Evolutionary conservation across 2,113 vertebrate genomes (phyloP), one percentile per base, ranked within the genome.

Genomic region (Calyptomena viridis): DNA sequence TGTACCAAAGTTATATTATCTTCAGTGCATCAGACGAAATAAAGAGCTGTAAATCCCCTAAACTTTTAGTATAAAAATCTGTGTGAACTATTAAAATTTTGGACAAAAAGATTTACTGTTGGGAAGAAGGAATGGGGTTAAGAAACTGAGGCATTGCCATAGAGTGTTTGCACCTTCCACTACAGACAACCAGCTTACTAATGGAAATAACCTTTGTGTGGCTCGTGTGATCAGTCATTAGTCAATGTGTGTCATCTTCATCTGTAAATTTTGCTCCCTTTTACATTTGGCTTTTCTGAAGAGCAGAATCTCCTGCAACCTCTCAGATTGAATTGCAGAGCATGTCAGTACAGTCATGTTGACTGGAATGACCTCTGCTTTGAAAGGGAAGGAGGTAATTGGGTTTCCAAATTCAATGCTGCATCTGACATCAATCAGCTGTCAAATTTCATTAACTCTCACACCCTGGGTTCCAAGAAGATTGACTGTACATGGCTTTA

Each of bases 371-470:
- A 95, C 91, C 96, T 96, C 87, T 91, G 71, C 84, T 95, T 96
- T 93, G 91, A 93, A 72, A 93, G 52, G 78, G 72, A 93, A 94
- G 62, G 75, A 91, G 85, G 80, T 86, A 95, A 96, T 93, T 88
- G 68, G 92, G 84, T 92, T 96, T 93, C 82, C 84, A 91, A 80
- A 96, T 93, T 95, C 93, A 80, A 40, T 84, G 56, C 88, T 95
- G 87, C 64, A 49, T 89, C 95, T 92, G 58, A 85, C 95, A 94
- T 94, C 95, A 93, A 58, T 96, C 94, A 94, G 82, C 74, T 95
- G 91, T 96, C 96, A 96, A 95, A 96, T 96, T 95, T 93, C 84
- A 95, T 95, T 95, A 94, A 72, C 62, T 95, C 78, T 87, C 92
- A 91, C 63, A 80, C 69, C 27, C 40, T 78, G 60, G 37, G 47